A percentile compares a stretch with the other conserved stretches of the same genome.
phyloP scores from a whole-genome alignment of 2,888 invertebrate genomes.

The Drosophila lutescens region DNA sequence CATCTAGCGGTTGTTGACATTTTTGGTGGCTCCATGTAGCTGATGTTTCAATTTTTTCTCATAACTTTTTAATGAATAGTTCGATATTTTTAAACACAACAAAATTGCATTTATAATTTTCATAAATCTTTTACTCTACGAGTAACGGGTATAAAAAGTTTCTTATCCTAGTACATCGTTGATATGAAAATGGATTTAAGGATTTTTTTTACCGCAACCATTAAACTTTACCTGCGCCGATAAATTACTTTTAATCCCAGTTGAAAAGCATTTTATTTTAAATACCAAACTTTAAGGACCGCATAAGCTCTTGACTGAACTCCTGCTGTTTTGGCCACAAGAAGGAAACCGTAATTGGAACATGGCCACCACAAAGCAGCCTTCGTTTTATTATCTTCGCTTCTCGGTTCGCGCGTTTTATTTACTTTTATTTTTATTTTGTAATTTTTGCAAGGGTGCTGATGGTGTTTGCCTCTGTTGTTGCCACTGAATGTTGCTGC shows the following conservation, averaged over 20 bases:
- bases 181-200: no score
- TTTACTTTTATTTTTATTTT: constrained; percentile 13
- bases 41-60: no score
- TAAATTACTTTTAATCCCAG: constrained; percentile 9
- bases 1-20: no score
- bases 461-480: constrained; percentile 32
- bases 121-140: no score
- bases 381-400: constrained; percentile 38
- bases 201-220: not conserved
- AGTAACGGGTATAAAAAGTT: no score
- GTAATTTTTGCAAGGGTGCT: constrained; percentile 29
- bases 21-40: no score
- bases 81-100: no score
- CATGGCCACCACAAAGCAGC: constrained; percentile 18
- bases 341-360: constrained; percentile 30
- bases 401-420: constrained; percentile 27
- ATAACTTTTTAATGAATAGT: no score
- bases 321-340: constrained; percentile 29
- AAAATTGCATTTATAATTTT: no score
- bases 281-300: constrained; percentile 22
- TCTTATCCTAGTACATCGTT: no score
- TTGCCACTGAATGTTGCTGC: constrained; percentile 10
- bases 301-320: constrained; percentile 28
- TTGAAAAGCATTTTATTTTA: constrained; percentile 23
- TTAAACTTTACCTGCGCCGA: not conserved